Conservation (phyloP, 2,113 vertebrate genomes). For the Antigone vipio region DNA sequence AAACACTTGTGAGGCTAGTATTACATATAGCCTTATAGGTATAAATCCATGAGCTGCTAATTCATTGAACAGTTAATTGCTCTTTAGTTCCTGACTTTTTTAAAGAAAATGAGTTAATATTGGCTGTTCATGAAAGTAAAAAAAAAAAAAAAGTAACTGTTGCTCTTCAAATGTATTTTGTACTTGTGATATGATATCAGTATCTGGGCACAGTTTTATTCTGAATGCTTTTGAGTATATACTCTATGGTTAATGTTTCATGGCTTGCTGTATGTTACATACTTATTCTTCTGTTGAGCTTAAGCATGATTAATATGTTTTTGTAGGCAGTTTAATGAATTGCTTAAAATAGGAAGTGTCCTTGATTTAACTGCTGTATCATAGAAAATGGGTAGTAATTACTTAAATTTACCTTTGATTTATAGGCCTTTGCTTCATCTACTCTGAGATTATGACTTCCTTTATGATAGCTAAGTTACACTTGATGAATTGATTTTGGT, state of each 20-base stretch:
- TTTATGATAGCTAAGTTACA: not conserved
- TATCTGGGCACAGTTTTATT: not conserved
- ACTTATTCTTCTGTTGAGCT: not conserved
- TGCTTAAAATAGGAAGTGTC: conserved; percentile 21
- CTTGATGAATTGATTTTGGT: not conserved
- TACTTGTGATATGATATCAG: not conserved
- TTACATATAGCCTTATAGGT: not conserved
- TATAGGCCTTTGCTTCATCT: not conserved
- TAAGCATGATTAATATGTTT: conserved; percentile 25
- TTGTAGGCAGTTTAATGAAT: not conserved
- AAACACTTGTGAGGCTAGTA: conserved; percentile 44
- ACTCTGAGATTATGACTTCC: not conserved
- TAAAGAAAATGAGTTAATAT: not conserved
- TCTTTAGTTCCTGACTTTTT: not conserved
- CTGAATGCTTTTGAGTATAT: not conserved
- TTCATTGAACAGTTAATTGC: conserved; percentile 47
- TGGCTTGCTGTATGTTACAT: not conserved
- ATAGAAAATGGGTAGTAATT: not conserved
- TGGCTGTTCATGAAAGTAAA: not conserved
- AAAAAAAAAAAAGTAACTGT: not conserved
- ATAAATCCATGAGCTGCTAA: conserved; percentile 50
- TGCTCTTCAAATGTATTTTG: not conserved
- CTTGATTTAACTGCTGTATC: conserved; percentile 1
- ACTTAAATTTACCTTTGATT: conserved; percentile 16
- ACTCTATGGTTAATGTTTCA: not conserved